Conservation (phyloP, 2,888 invertebrate species). For the Spialia ferax region DNA sequence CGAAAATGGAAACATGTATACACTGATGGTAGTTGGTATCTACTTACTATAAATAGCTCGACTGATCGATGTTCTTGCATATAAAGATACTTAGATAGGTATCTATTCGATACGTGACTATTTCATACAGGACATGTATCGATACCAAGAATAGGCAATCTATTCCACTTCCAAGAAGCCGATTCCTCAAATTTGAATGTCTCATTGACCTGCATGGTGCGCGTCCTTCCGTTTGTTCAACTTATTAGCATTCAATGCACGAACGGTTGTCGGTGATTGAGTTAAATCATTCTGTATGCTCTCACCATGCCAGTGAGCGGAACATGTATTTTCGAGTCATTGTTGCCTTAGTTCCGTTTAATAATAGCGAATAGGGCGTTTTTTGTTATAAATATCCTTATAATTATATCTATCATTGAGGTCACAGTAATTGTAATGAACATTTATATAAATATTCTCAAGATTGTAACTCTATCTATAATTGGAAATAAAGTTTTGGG, state of each 20-base stretch:
- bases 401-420: too few relatives aligned
- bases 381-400: too few relatives aligned
- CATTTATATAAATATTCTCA: too few relatives aligned
- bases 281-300: slow-evolving; percentile 47
- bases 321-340: slow-evolving; percentile 21
- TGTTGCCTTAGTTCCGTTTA: slow-evolving; percentile 10
- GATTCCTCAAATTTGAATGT: slow-evolving; percentile 30
- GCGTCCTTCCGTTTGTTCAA: slow-evolving; percentile 59
- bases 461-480: too few relatives aligned
- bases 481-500: too few relatives aligned
- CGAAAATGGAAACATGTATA: too few relatives aligned
- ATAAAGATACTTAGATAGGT: neutral
- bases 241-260: slow-evolving; percentile 51
- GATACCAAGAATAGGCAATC: neutral
- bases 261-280: slow-evolving; percentile 52
- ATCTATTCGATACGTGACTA: neutral
- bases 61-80: too few relatives aligned
- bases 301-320: slow-evolving; percentile 24
- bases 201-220: slow-evolving; percentile 52
- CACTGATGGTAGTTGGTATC: too few relatives aligned
- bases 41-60: too few relatives aligned
- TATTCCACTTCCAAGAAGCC: slow-evolving; percentile 23
- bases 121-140: neutral
- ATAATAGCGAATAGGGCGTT: neutral
- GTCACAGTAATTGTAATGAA: too few relatives aligned